A percentile compares a stretch with the other conserved stretches of the same genome.
Conservation (phyloP, 2,797 vertebrate genomes). For the Bovichtus variegatus region DNA sequence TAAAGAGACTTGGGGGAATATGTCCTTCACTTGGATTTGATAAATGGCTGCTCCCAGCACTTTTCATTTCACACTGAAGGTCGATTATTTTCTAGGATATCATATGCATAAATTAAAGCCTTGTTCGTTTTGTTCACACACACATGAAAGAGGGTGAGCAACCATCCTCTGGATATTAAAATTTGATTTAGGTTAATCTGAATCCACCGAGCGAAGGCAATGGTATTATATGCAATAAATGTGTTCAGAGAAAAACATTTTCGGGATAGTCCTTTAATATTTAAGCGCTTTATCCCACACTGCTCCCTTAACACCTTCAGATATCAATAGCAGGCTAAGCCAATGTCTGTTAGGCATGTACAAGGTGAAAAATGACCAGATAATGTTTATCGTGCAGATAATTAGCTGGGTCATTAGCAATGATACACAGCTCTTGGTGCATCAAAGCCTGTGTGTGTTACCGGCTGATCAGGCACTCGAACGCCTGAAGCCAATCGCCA, state of each 20-base stretch:
- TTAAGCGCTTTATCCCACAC: constrained; percentile 10
- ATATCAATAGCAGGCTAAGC: constrained; percentile 49
- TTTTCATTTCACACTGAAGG: constrained; percentile 72
- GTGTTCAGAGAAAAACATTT: constrained; percentile 2
- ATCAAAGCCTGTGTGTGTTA: constrained; percentile 57
- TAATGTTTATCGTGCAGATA: constrained; percentile 77
- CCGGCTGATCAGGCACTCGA: constrained; percentile 47
- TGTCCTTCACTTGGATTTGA: constrained; percentile 66
- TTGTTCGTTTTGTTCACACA: constrained; percentile 49
- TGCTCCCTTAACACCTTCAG: constrained; percentile 20
- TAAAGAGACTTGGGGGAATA: constrained; percentile 51
- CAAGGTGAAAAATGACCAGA: constrained; percentile 74
- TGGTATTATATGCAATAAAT: constrained; percentile 13
- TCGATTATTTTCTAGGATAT: constrained; percentile 73
- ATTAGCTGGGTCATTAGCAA: constrained; percentile 79
- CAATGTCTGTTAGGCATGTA: constrained; percentile 55
- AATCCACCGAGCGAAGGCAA: constrained; percentile 24
- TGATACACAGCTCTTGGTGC: constrained; percentile 65
- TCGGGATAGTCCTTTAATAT: not conserved
- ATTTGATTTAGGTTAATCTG: constrained; percentile 40
- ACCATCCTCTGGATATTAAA: constrained; percentile 38
- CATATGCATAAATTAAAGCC: constrained; percentile 68
- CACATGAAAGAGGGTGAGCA: constrained; percentile 14
- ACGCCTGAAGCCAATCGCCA: constrained; percentile 67
- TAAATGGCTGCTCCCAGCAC: constrained; percentile 60